These are phyloP conservation scores for Solenopsis fugax DNA, from an alignment of 1,140 invertebrate species.

Conservation along the genomic window DNA sequence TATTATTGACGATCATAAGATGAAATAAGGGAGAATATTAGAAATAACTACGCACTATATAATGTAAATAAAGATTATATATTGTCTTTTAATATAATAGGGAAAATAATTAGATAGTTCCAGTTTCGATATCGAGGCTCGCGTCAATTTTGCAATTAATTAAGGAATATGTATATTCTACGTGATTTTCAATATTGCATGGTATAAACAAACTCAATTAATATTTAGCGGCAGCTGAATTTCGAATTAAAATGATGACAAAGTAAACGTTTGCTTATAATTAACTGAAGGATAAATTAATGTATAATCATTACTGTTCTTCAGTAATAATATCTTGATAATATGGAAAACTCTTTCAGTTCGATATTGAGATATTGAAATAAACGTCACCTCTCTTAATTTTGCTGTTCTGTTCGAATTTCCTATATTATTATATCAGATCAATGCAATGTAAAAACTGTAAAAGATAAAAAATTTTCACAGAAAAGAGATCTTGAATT, in stretches of 20 bases:
- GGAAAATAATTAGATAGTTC: constrained; percentile 3
- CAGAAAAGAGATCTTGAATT: too few relatives aligned
- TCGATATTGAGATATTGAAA: background rate
- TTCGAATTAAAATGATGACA: constrained; percentile 14
- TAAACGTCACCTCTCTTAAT: background rate
- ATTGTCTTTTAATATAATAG: background rate
- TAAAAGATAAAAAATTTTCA: too few relatives aligned
- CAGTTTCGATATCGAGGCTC: background rate
- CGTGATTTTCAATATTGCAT: background rate
- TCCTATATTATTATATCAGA: too few relatives aligned
- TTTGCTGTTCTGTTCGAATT: too few relatives aligned
- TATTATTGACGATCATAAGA: background rate
- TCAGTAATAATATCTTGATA: background rate
- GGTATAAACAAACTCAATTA: background rate
- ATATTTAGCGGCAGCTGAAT: constrained; percentile 8
- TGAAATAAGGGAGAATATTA: background rate
- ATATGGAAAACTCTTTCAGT: background rate
- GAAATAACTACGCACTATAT: background rate
- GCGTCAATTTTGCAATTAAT: background rate
- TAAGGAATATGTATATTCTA: background rate
- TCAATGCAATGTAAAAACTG: too few relatives aligned
- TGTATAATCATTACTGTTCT: background rate
- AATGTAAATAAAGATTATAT: background rate
- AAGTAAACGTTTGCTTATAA: background rate
- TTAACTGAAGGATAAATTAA: constrained; percentile 1